Conservation (phyloP, 2,888 invertebrate species). For the Cordylochernes scorpioides region DNA sequence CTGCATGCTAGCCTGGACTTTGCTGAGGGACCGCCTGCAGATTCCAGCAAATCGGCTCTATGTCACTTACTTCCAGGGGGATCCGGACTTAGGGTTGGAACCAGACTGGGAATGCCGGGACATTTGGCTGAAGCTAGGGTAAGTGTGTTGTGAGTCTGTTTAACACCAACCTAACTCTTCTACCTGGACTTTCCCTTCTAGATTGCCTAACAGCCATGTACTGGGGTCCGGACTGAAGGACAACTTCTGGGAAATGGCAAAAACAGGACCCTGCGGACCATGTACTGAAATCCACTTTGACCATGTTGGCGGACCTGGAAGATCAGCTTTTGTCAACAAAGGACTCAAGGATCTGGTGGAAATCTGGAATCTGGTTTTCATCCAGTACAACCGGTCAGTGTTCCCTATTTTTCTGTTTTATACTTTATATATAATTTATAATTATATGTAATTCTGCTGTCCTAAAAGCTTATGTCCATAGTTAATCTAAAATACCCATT, state of each 20-base stretch:
- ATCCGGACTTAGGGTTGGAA: constrained; percentile 23
- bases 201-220: constrained; percentile 40
- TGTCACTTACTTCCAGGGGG: constrained; percentile 75
- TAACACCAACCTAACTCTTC: constrained; percentile 1
- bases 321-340: constrained; percentile 36
- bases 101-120: constrained; percentile 25
- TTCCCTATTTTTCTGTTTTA: no score
- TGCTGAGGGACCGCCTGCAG: constrained; percentile 48
- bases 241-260: constrained; percentile 96
- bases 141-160: constrained; percentile 1
- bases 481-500: no score
- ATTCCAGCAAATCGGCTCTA: constrained; percentile 48
- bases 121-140: constrained; percentile 24
- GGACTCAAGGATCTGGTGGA: constrained; percentile 46
- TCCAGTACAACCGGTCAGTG: constrained; percentile 73
- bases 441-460: no score
- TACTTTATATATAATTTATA: no score
- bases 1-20: constrained; percentile 59
- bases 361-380: constrained; percentile 89
- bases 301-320: constrained; percentile 30
- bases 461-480: no score
- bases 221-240: constrained; percentile 46
- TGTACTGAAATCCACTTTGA: constrained; percentile 84
- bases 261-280: constrained; percentile 72
- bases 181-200: constrained; percentile 20